Evolutionary conservation across 2,113 vertebrate species (phyloP).

Genomic region (Apeltes quadracus): DNA sequence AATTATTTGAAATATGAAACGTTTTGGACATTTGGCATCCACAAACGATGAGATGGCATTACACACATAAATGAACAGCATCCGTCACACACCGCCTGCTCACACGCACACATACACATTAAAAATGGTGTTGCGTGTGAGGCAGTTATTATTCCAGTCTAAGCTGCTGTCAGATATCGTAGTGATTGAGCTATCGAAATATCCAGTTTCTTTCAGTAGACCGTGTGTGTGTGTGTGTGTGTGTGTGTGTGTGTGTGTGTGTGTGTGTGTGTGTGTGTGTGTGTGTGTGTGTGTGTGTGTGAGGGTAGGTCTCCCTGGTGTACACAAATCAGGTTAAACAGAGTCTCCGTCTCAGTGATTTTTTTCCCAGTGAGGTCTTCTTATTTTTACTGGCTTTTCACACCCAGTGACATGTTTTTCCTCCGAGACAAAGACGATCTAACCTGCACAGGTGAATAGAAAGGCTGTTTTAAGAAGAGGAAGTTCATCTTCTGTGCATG

Average conservation of each 20-base stretch:
- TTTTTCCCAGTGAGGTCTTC: constrained; percentile 36
- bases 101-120: constrained; percentile 17
- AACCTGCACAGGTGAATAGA: constrained; percentile 5
- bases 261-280: not conserved
- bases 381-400: constrained; percentile 42
- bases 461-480: not conserved
- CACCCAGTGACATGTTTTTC: constrained; percentile 41
- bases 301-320: constrained; percentile 52
- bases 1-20: constrained; percentile 36
- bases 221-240: not conserved
- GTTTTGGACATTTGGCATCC: constrained; percentile 23
- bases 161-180: constrained; percentile 51
- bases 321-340: constrained; percentile 48
- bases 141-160: constrained; percentile 48
- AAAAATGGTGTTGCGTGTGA: constrained; percentile 26
- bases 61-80: constrained; percentile 10
- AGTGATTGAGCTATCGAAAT: constrained; percentile 61
- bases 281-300: not conserved
- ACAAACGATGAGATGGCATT: constrained; percentile 15
- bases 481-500: not conserved
- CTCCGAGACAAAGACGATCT: constrained; percentile 19
- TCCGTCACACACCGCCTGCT: constrained; percentile 14
- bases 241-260: constrained; percentile 4
- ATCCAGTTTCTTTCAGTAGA: constrained; percentile 27
- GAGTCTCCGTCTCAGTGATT: constrained; percentile 41